Conservation (phyloP, 2,113 vertebrate species). For the Micronycteris hirsuta region DNA sequence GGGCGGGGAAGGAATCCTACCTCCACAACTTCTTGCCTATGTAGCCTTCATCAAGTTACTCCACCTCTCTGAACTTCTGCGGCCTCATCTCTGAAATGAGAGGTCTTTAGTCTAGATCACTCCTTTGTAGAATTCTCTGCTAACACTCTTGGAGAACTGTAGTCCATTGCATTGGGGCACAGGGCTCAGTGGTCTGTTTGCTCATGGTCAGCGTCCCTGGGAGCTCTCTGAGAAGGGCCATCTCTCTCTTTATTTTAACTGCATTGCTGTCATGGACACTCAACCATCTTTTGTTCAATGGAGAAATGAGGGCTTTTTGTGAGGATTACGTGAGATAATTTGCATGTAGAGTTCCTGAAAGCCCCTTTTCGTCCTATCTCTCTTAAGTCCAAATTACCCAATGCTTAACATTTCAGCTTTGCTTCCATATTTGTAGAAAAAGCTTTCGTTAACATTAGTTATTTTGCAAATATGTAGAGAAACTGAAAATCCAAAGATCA, state of each 20-base stretch:
- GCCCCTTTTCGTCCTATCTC: not conserved
- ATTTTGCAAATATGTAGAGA: conserved; percentile 18
- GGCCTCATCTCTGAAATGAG: not conserved
- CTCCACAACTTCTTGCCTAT: not conserved
- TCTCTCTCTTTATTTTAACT: not conserved
- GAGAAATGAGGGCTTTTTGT: not conserved
- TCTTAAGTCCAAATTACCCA: not conserved
- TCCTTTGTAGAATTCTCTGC: not conserved
- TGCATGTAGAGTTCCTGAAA: not conserved
- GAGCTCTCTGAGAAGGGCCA: not conserved
- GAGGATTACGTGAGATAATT: not conserved
- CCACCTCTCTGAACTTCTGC: not conserved
- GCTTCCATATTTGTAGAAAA: not conserved
- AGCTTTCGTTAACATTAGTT: not conserved
- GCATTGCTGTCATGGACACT: not conserved
- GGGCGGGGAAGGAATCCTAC: not conserved
- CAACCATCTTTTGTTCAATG: not conserved
- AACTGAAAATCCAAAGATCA: not conserved
- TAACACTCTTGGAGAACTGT: not conserved
- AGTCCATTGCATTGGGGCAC: not conserved
- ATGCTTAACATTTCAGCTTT: not conserved
- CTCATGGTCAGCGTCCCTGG: not conserved
- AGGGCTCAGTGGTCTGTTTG: not conserved
- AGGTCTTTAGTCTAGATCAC: not conserved
- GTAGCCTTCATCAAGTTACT: not conserved